phyloP scores from a whole-genome alignment of 2,113 vertebrate species.

The Lonchura striata region DNA sequence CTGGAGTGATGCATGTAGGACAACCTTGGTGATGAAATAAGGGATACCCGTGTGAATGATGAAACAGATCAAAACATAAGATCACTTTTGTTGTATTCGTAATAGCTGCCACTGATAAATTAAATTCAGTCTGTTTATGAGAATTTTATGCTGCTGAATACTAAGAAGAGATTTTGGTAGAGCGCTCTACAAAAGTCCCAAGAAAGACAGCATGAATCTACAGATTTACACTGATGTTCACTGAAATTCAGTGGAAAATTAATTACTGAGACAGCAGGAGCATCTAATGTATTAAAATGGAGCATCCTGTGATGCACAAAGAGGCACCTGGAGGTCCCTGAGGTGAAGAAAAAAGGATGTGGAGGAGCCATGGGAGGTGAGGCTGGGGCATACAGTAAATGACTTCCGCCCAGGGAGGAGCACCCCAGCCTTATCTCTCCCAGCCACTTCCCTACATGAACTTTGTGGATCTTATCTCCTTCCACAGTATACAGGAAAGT shows the following conservation, averaged over 20 bases:
- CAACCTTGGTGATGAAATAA: not conserved
- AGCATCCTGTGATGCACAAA: not conserved
- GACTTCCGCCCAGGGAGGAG: not conserved
- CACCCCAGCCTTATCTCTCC: not conserved
- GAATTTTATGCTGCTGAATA: not conserved
- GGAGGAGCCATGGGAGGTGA: not conserved
- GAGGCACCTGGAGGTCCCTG: not conserved
- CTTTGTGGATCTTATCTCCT: not conserved
- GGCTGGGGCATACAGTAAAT: not conserved
- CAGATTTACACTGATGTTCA: not conserved
- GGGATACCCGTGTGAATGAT: not conserved
- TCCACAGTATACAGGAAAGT: not conserved
- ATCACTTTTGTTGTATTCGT: not conserved
- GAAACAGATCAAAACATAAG: not conserved
- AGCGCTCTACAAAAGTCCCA: not conserved
- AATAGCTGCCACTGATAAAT: not conserved
- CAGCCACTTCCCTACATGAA: fast-evolving
- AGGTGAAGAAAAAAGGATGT: not conserved
- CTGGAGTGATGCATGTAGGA: not conserved
- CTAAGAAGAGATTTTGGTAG: not conserved
- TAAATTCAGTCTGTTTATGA: not conserved
- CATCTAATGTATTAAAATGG: not conserved
- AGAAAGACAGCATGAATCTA: not conserved
- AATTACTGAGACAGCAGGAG: not conserved
- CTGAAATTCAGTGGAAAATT: not conserved